Percentiles rank a stretch among this genome's conserved stretches.
Conservation (phyloP, 2,888 invertebrate species). For the Lithophane socia region DNA sequence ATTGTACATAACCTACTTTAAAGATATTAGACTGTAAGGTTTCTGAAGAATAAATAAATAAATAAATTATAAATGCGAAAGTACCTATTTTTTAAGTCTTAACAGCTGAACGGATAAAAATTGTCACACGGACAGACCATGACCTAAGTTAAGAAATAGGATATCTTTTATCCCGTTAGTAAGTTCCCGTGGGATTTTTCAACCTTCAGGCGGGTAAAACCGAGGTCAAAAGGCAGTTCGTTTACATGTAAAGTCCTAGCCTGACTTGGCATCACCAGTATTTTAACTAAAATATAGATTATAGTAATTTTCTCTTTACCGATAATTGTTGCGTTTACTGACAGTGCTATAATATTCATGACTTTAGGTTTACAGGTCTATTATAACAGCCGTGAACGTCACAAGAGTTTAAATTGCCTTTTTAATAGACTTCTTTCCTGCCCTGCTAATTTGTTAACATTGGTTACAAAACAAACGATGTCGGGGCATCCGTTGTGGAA, state of each 20-base stretch:
- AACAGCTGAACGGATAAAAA: neutral
- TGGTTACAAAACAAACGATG: constrained; percentile 5
- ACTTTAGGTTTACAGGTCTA: neutral
- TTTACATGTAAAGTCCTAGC: neutral
- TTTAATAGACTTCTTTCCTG: neutral
- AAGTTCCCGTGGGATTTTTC: too few relatives aligned
- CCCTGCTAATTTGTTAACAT: neutral
- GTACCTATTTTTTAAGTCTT: too few relatives aligned
- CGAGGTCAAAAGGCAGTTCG: neutral
- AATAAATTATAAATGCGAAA: neutral
- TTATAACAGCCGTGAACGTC: neutral
- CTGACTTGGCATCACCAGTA: neutral
- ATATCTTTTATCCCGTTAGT: neutral
- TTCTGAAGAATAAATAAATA: too few relatives aligned
- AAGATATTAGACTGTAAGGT: too few relatives aligned
- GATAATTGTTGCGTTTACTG: neutral
- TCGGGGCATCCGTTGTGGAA: neutral
- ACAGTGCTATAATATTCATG: neutral
- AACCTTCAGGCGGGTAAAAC: too few relatives aligned
- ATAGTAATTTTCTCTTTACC: neutral
- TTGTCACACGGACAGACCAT: neutral
- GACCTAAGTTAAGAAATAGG: neutral
- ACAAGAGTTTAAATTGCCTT: neutral
- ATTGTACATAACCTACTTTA: too few relatives aligned
- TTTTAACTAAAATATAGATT: neutral